Evolutionary conservation across 2,113 vertebrate genomes (phyloP), one percentile per base, ranked within the genome.

Genomic region (Chaetops frenatus): DNA sequence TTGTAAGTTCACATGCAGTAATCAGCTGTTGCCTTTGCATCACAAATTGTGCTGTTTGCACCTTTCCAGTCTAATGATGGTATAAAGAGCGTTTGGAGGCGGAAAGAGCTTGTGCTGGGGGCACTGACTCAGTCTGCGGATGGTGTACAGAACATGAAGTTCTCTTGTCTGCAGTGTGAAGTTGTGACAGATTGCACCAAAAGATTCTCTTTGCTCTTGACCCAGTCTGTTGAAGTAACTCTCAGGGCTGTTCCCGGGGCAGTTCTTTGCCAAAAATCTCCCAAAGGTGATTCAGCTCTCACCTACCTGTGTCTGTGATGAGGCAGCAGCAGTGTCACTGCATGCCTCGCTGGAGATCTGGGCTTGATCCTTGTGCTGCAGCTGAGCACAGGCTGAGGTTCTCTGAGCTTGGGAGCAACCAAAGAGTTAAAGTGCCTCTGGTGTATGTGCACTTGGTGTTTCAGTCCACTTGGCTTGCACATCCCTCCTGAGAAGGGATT

Each of bases 191-290:
- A 66, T 69, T 78, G 92, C 69, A 81, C 66, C 22, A 5, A 51
- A 77, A 47, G 31, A 66, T 90, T 82, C 89, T 66, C 72, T 88
- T 92, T 94, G 80, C 83, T 90, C 72, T 94, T 93, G 94, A 88
- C 94, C 94, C 60, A 67, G 35, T 81, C 76, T 90, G 20, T 67
- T 56, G 27, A 47, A 86, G 83, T 28, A 71, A 36, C 42, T 92
- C 54, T 45, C 29, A 25, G 27, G 69, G 76, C 79, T 81, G 67
- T 62, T 93, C 38, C 44, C 0, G 1, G 44, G 47, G 72, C 44
- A 70, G 0, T 79, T 66, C 7, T 57, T 81, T 16, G 31, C 56
- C 61, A 67, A 20, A 84, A 50, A 42, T 38, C 58, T 54, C 36
- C 23, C 25, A 15, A 9, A 80, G 71, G 48, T 80, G 88, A 44